Evolutionary conservation across 2,888 invertebrate species (phyloP).

Genomic region (Lasioglossum leucozonium): DNA sequence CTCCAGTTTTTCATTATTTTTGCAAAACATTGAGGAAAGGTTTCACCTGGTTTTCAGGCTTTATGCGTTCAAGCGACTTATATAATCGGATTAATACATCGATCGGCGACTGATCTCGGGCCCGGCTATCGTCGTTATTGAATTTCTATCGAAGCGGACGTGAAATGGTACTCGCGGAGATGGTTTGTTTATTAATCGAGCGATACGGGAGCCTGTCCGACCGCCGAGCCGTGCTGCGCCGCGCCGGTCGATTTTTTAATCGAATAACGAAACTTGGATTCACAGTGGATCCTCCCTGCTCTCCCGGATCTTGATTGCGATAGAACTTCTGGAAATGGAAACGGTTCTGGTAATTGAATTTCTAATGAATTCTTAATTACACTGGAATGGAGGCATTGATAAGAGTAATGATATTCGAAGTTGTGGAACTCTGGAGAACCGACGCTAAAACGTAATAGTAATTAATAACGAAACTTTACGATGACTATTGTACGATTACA

Average conservation of each 20-base stretch:
- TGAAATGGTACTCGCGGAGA: background rate
- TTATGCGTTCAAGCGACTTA: conserved; percentile 59
- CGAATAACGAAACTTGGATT: background rate
- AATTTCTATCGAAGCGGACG: conserved; percentile 42
- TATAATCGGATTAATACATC: conserved; percentile 66
- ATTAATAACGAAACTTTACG: background rate
- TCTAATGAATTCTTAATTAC: conserved; percentile 15
- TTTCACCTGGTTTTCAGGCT: conserved; percentile 34
- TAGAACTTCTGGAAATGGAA: conserved; percentile 1
- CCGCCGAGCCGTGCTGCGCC: no score
- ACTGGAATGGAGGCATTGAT: background rate
- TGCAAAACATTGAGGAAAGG: background rate
- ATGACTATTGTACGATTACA: background rate
- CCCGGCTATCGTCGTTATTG: conserved; percentile 53
- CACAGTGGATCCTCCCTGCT: background rate
- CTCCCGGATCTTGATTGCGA: background rate
- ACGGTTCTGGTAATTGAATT: background rate
- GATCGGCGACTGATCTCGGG: conserved; percentile 37
- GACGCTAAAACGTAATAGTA: background rate
- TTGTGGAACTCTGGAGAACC: background rate
- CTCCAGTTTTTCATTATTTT: background rate
- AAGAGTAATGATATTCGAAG: conserved; percentile 1
- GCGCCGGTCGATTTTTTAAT: background rate
- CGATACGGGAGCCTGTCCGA: background rate
- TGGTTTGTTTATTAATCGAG: conserved; percentile 2